Evolutionary conservation across 2,797 vertebrate species (phyloP).

Genomic region (Lemur catta): DNA sequence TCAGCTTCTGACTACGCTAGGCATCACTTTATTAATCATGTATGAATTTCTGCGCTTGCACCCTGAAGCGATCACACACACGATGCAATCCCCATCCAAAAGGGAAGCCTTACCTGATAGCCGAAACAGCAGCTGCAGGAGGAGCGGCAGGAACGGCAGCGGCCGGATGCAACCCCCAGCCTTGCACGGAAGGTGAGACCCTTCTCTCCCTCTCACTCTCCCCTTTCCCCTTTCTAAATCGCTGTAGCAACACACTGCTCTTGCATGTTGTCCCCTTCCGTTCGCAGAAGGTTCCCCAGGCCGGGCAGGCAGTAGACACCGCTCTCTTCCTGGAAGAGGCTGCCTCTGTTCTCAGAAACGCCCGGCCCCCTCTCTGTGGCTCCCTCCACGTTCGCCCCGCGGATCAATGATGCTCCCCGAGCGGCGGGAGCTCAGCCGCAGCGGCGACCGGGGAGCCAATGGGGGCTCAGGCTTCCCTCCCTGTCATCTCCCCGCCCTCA

Average conservation of each 20-base stretch:
- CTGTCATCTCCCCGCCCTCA: conserved; percentile 80
- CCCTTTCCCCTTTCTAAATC: not conserved
- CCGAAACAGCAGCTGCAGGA: conserved; percentile 59
- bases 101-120: conserved; percentile 77
- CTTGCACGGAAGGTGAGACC: conserved; percentile 43
- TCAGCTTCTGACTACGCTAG: not conserved
- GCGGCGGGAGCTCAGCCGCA: conserved; percentile 81
- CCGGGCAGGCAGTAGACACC: conserved; percentile 64
- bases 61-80: not conserved
- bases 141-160: not conserved
- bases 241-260: conserved; percentile 60
- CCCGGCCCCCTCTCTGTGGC: conserved; percentile 64
- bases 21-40: not conserved
- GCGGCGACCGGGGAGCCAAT: conserved; percentile 84
- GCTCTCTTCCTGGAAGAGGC: conserved; percentile 79
- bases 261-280: not conserved
- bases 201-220: not conserved
- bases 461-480: conserved; percentile 79
- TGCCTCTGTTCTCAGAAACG: conserved; percentile 76
- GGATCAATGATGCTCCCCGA: conserved; percentile 79
- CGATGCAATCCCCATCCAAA: not conserved
- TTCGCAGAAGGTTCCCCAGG: conserved; percentile 56
- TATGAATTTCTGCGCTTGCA: not conserved
- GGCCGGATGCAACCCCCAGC: conserved; percentile 24
- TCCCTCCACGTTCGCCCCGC: conserved; percentile 80